Base-by-base conservation (phyloP, 2,888 invertebrate genomes). In the Bellardia bayeri region DNA sequence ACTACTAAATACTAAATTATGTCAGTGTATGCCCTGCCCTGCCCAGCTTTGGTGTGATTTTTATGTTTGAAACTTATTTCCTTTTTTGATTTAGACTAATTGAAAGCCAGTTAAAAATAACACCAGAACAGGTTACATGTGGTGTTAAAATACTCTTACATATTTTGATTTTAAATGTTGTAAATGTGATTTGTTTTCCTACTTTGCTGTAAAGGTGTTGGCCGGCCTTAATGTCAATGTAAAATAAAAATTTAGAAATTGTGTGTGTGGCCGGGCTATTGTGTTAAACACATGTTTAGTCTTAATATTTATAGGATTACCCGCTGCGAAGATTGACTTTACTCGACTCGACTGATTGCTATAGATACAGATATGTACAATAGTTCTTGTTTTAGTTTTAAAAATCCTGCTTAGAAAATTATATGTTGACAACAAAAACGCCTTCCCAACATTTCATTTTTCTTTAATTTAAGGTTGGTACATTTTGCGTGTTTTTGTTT, bases 371-470 rank as follows among this genome's bases (percentile, higher is more conserved):
- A 51, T n/a, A n/a, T n/a, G n/a, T n/a, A 84, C 76, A 76, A 79
- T 79, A 79, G 79, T 42, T 79, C 63, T 23, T 78, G 42, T 42
- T 82, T 86, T 63, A 40, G 54, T 61, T 75, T 71, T 64, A 8
- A 64, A 63, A 87, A 78, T 85, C 56, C 68, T 78, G 78, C 66
- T 68, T 74, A 75, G 78, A 66, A 75, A 69, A 74, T 78, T 74
- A 66, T 85, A 78, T 82, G 87, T 72, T 85, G 85, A 87, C 87
- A 87, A 85, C 79, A 79, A 82, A 58, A 87, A 87, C 87, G 85
- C 87, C 87, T 82, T 82, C 64, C 9, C 4, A 23, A 37, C 33
- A 11, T 42, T 42, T 45, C 8, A 13, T 64, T 54, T 63, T 49
- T 54, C 16, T 49, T 1, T 58, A 54, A 76, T n/a, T 45, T 14